Conservation (phyloP, 2,113 vertebrate genomes). For the Aviceda subcristata region DNA sequence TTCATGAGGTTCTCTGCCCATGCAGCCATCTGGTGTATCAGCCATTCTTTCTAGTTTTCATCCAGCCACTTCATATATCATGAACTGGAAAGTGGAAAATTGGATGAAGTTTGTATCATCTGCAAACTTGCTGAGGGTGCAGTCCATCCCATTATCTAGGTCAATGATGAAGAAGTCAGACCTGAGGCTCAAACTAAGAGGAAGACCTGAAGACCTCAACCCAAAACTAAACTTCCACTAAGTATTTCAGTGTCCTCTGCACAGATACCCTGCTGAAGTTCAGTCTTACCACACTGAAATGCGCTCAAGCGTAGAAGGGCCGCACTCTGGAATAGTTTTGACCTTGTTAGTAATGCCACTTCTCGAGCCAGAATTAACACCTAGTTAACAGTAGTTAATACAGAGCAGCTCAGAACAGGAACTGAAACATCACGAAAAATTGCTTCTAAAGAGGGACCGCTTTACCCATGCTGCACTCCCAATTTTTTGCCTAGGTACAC, state of each 20-base stretch:
- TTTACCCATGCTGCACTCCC: not conserved
- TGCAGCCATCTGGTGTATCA: not conserved
- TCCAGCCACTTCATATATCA: not conserved
- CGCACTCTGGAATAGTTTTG: accelerated
- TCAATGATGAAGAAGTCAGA: not conserved
- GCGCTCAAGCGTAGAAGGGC: no score
- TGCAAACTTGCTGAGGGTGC: not conserved
- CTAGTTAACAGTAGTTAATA: not conserved
- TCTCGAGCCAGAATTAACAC: not conserved
- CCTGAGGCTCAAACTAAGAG: not conserved
- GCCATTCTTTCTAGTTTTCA: not conserved
- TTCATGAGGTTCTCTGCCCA: not conserved
- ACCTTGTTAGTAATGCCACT: not conserved
- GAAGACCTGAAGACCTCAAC: not conserved
- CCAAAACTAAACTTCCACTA: not conserved
- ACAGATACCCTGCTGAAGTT: no score
- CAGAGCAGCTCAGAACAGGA: not conserved
- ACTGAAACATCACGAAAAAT: not conserved
- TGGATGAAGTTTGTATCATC: not conserved
- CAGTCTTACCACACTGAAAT: not conserved
- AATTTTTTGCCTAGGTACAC: not conserved
- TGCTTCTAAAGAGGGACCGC: not conserved
- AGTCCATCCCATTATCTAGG: no score
- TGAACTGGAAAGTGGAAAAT: no score
- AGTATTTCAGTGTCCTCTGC: not conserved